A percentile compares a stretch with the other conserved stretches of the same genome.
phyloP scores from a whole-genome alignment of 1,140 invertebrate species.

The Drosophila parvula region DNA sequence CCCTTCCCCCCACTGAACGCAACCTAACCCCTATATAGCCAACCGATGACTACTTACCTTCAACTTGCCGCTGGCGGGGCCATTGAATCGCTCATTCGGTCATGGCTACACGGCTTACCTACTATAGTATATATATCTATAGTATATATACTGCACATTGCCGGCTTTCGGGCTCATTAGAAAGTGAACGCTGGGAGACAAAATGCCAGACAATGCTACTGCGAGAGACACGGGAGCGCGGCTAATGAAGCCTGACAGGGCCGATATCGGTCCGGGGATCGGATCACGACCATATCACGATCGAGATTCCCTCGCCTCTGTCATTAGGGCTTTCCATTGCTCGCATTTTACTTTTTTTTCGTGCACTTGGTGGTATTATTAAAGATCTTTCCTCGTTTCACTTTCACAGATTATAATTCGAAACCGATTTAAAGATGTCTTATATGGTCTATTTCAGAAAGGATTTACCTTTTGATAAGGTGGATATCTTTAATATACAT shows the following conservation, averaged over 20 bases:
- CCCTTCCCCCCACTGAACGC: not conserved
- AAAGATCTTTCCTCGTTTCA: conserved; percentile 17
- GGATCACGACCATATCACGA: conserved; percentile 49
- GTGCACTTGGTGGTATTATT: conserved; percentile 24
- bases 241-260: conserved; percentile 54
- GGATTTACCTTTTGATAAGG: not conserved
- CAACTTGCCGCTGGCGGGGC: conserved; percentile 73
- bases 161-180: conserved; percentile 65
- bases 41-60: conserved; percentile 54
- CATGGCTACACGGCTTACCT: conserved; percentile 63
- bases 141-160: conserved; percentile 28
- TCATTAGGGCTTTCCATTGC: conserved; percentile 37
- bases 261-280: conserved; percentile 47
- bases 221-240: conserved; percentile 23
- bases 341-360: conserved; percentile 2
- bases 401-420: conserved; percentile 24
- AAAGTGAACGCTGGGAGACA: conserved; percentile 75
- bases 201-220: conserved; percentile 53
- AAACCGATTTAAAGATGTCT: not conserved
- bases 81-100: conserved; percentile 71
- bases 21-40: not conserved
- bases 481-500: not conserved
- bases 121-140: conserved; percentile 9
- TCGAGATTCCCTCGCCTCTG: conserved; percentile 53
- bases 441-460: not conserved